A percentile compares a stretch with the other conserved stretches of the same genome.
phyloP scores from a whole-genome alignment of 2,888 invertebrate genomes.

The Spialia ferax region DNA sequence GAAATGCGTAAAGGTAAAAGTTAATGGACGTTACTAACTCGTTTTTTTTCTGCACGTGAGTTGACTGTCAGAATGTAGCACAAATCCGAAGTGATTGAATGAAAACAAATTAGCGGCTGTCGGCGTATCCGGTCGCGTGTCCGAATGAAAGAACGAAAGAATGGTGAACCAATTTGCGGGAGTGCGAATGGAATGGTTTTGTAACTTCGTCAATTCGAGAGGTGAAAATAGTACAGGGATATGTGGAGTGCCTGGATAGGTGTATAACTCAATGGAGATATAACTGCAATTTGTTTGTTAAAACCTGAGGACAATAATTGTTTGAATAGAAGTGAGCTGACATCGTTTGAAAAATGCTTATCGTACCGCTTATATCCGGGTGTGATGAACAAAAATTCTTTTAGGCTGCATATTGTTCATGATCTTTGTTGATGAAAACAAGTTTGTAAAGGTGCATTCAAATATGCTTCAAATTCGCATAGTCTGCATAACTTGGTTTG shows the following conservation, averaged over 20 bases:
- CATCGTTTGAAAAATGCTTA: no score
- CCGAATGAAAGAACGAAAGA: slow-evolving; percentile 8
- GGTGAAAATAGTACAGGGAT: neutral
- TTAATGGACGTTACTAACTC: neutral
- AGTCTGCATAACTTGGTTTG: no score
- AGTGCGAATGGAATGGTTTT: slow-evolving; percentile 11
- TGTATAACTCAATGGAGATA: neutral
- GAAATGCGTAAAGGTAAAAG: no score
- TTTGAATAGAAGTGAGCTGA: no score
- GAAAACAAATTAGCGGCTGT: slow-evolving; percentile 8
- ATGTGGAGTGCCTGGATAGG: neutral
- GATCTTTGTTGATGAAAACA: no score
- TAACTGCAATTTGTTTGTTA: neutral
- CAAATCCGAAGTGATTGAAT: slow-evolving; percentile 1
- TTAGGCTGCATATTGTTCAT: no score
- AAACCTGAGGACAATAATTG: neutral
- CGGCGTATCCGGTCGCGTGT: neutral
- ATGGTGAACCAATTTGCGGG: slow-evolving; percentile 4
- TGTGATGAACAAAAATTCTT: no score
- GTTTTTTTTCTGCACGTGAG: neutral
- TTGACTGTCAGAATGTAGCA: neutral
- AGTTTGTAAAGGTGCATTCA: no score
- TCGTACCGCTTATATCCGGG: no score
- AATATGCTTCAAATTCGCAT: no score
- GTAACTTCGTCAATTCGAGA: slow-evolving; percentile 7